Conservation (phyloP, 53 echinoderm and acorn worm species). For the Echinarachnius parma region DNA sequence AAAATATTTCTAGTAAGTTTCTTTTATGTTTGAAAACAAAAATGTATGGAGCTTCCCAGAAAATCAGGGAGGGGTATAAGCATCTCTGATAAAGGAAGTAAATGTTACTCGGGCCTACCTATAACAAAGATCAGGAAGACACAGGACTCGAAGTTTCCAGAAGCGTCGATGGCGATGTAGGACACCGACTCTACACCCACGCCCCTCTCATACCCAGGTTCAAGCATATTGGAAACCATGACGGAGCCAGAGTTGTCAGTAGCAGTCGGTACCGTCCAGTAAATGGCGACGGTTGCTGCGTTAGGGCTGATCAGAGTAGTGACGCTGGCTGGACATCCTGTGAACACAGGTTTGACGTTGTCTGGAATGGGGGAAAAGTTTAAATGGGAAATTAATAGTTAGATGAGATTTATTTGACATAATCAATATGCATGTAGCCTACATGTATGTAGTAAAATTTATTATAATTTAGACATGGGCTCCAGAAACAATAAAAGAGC, state of each 20-base stretch:
- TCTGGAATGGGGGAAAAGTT: background rate
- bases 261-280: slow-evolving; percentile 51
- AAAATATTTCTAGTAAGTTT: too few relatives aligned
- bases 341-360: background rate
- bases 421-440: too few relatives aligned
- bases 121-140: slow-evolving; percentile 30
- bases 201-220: slow-evolving; percentile 6
- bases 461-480: too few relatives aligned
- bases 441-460: too few relatives aligned
- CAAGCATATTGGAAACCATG: background rate
- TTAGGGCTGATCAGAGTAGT: slow-evolving; percentile 3
- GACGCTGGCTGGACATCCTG: slow-evolving; percentile 12
- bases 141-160: slow-evolving; percentile 16
- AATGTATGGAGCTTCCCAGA: too few relatives aligned
- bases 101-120: too few relatives aligned
- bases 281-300: slow-evolving; percentile 6
- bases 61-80: too few relatives aligned
- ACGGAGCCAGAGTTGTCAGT: slow-evolving; percentile 48
- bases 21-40: too few relatives aligned
- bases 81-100: too few relatives aligned
- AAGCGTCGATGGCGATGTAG: slow-evolving; percentile 35
- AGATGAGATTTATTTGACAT: background rate
- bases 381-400: background rate
- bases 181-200: slow-evolving; percentile 10
- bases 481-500: too few relatives aligned